A percentile compares a stretch with the other conserved stretches of the same genome.
Evolutionary conservation across 2,888 invertebrate species (phyloP).

Genomic region (Trimorus sp.): DNA sequence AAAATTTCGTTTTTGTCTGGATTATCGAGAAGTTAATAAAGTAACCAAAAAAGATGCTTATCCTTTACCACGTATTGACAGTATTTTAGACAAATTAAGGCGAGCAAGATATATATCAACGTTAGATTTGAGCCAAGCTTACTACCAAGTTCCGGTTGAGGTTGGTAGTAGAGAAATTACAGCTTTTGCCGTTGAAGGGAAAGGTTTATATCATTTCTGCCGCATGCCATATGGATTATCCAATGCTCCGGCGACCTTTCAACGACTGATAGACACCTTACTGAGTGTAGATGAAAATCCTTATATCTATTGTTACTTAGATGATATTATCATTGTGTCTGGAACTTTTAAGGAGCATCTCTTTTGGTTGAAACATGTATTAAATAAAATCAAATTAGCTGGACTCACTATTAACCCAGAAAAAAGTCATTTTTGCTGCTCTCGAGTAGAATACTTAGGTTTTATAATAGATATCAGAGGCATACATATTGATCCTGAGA

Average conservation of each 20-base stretch:
- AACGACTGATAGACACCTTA: constrained; percentile 34
- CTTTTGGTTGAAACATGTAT: neutral
- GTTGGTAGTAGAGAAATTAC: constrained; percentile 67
- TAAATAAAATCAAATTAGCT: neutral
- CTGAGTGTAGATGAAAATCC: neutral
- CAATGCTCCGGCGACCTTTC: constrained; percentile 71
- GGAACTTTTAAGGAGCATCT: constrained; percentile 8
- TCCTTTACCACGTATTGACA: constrained; percentile 10
- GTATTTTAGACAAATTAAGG: constrained; percentile 10
- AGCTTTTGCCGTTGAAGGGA: constrained; percentile 72
- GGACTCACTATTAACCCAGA: constrained; percentile 5
- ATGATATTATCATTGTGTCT: constrained; percentile 10
- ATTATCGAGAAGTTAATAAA: constrained; percentile 69
- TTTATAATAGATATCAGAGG: neutral
- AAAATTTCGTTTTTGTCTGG: constrained; percentile 71
- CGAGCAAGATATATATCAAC: constrained; percentile 23
- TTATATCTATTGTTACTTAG: neutral
- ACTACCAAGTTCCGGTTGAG: constrained; percentile 70
- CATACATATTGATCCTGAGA: neutral
- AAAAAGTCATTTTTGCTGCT: constrained; percentile 1
- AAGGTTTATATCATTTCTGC: constrained; percentile 70
- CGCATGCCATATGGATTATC: constrained; percentile 72
- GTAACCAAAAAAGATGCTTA: constrained; percentile 67
- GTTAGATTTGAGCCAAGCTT: constrained; percentile 45
- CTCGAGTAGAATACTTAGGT: constrained; percentile 2